These are phyloP conservation scores for Chymomyza caudatula DNA, from an alignment of 2,888 invertebrate species.

Conservation along the genomic window DNA sequence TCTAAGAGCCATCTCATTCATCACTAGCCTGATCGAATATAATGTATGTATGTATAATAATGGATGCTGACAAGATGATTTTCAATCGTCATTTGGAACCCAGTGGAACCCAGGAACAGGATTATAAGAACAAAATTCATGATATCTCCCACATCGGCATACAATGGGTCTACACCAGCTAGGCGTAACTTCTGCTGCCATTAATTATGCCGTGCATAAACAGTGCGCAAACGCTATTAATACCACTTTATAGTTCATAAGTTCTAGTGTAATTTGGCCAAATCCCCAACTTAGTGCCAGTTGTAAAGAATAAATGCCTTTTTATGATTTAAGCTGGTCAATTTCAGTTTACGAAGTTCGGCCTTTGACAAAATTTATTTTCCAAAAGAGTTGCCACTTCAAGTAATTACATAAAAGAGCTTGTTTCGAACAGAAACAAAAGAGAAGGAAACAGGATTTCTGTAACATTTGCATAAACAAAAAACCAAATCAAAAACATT, in stretches of 20 bases:
- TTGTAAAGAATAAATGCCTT: neutral
- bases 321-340: neutral
- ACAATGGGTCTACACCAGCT: too few species aligned
- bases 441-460: neutral
- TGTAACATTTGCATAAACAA: constrained; percentile 52
- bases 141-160: too few species aligned
- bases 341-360: neutral
- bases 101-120: too few species aligned
- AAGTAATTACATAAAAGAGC: neutral
- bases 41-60: too few species aligned
- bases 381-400: neutral
- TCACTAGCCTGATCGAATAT: too few species aligned
- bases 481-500: neutral
- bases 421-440: neutral
- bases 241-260: neutral
- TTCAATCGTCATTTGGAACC: too few species aligned
- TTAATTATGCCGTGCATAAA: neutral
- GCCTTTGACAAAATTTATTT: neutral
- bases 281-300: too few species aligned
- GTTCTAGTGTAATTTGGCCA: neutral
- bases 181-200: neutral
- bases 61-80: too few species aligned
- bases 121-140: too few species aligned
- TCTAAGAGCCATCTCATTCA: too few species aligned
- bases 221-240: neutral